Percentiles rank a stretch among this genome's conserved stretches.
Evolutionary conservation across 2,113 vertebrate species (phyloP).

Genomic region (Cepphus grylle): DNA sequence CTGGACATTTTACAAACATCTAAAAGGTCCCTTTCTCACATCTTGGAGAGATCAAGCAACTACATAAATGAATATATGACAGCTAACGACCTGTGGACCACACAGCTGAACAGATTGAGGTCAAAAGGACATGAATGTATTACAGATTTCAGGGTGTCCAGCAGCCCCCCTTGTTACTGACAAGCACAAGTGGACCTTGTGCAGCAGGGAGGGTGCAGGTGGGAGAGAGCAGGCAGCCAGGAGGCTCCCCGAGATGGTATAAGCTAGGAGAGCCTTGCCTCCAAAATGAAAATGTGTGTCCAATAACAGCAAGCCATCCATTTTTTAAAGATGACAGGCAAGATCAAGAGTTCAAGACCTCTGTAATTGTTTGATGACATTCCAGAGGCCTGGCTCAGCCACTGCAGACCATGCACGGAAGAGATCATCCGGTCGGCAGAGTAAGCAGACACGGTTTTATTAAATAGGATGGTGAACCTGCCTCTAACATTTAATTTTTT

Average conservation of each 20-base stretch:
- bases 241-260: neutral
- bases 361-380: neutral
- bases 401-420: rapidly evolving
- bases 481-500: neutral
- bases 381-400: neutral
- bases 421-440: neutral
- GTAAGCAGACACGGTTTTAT: neutral
- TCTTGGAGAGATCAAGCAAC: neutral
- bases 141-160: neutral
- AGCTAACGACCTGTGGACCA: rapidly evolving
- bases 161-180: neutral
- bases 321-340: neutral
- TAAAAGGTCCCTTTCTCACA: neutral
- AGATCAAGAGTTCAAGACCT: neutral
- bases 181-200: neutral
- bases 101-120: neutral
- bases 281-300: neutral
- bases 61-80: neutral
- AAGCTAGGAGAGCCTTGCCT: neutral
- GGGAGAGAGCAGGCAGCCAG: neutral
- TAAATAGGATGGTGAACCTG: neutral
- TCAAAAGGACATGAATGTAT: neutral
- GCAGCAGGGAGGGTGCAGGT: neutral
- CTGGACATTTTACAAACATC: neutral
- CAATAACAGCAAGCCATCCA: neutral